Base-by-base conservation (phyloP, 2,113 vertebrate genomes). In the Eulacestoma nigropectus region DNA sequence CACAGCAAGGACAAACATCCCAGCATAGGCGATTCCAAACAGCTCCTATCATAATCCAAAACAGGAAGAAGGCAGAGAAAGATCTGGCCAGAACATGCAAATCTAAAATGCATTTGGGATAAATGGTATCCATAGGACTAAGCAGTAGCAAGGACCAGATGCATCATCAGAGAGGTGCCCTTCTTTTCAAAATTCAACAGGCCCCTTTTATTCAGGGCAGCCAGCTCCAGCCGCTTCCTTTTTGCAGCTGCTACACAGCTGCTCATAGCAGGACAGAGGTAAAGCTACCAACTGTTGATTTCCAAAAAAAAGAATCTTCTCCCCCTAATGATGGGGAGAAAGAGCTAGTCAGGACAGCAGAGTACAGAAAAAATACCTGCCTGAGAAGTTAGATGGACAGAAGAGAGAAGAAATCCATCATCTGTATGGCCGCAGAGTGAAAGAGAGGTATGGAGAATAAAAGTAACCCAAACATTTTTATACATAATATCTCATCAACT, bases 361-460 rank as follows among this genome's bases (percentile, higher is more conserved):
- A 57, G 20, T 32, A 17, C 47, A 49, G 33, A 20, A 83, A 86
- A 80, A 57, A 69, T 4, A 92, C 8, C 19, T 21, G 19, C 13
- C 14, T 18, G 9, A 56, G 30, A 7, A 47, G 16, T 15, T 8
- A 65, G 18, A 44, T 15, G 10, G 55, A 46, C 10, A 88, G 14
- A 75, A 85, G 18, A 76, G 6, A 77, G 22, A 70, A 44, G 20
- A 86, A 91, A 93, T 7, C 10, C 6, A 57, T 16, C 14, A 30
- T 4, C 37, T 6, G 11, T 4, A 7, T 4, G 13, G 16, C 39
- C 1, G 0, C 16, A 56, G 11, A 21, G 19, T 42, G 10, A 23
- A 23, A 64, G 55, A 57, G 25, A 76, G 7, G 4, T 16, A 49
- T 0, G 2, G 1, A 68, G 46, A 53, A 64, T 22, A 70, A 46